phyloP scores from a whole-genome alignment of 1,140 invertebrate species.

The Chrysoperla carnea region DNA sequence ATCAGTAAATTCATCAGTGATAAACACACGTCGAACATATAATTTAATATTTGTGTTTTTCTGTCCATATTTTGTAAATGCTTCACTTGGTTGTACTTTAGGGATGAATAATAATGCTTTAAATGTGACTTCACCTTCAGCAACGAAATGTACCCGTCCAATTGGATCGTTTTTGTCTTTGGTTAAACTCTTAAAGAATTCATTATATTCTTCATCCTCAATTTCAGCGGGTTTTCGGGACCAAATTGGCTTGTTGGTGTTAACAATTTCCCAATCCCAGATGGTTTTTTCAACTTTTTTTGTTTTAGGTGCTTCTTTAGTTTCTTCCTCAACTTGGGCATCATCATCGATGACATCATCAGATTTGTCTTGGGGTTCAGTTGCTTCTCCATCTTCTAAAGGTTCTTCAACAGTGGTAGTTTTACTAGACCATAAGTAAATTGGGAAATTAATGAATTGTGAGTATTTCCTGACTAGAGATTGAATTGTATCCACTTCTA shows the following conservation, averaged over 20 bases:
- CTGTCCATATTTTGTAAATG: constrained; percentile 89
- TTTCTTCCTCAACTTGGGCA: constrained; percentile 40
- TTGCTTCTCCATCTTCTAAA: constrained; percentile 32
- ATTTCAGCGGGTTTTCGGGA: constrained; percentile 81
- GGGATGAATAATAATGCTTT: constrained; percentile 92
- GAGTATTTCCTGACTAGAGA: constrained; percentile 93
- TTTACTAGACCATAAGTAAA: constrained; percentile 91
- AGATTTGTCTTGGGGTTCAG: constrained; percentile 13
- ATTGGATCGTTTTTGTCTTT: constrained; percentile 81
- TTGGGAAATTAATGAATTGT: constrained; percentile 99
- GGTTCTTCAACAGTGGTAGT: constrained; percentile 76
- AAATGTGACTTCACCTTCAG: constrained; percentile 97
- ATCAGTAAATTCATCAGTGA: constrained; percentile 98
- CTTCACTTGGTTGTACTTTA: constrained; percentile 72
- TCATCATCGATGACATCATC: constrained; percentile 21
- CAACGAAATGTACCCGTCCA: constrained; percentile 86
- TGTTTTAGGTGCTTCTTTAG: constrained; percentile 70
- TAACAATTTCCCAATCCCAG: constrained; percentile 96
- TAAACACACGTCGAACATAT: constrained; percentile 94
- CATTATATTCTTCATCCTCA: constrained; percentile 72
- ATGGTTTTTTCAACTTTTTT: constrained; percentile 87
- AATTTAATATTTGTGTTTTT: constrained; percentile 91
- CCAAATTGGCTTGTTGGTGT: constrained; percentile 96
- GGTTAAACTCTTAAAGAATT: constrained; percentile 88
- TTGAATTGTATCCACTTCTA: constrained; percentile 82